These are phyloP conservation scores for Melitaea athalia DNA, from an alignment of 2,888 invertebrate genomes.

Conservation along the genomic window DNA sequence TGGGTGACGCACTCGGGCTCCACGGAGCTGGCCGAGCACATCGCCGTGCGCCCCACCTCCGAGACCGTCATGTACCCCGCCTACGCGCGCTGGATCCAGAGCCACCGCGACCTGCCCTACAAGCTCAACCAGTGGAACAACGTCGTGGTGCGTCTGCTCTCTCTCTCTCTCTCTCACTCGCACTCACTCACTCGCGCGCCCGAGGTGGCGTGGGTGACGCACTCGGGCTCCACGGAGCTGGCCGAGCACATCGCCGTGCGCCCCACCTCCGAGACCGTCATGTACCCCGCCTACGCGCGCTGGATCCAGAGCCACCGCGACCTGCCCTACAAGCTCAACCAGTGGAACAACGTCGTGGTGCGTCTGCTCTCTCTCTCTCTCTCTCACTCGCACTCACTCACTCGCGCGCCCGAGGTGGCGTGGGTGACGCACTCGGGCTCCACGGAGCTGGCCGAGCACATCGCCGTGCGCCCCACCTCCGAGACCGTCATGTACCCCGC, in stretches of 20 bases:
- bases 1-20: too few relatives aligned
- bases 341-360: constrained; percentile 99
- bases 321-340: constrained; percentile 97
- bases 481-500: constrained; percentile 99
- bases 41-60: constrained; percentile 95
- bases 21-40: too few relatives aligned
- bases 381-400: not conserved
- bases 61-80: constrained; percentile 99
- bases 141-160: constrained; percentile 90
- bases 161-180: too few relatives aligned
- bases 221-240: not conserved
- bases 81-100: constrained; percentile 99
- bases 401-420: too few relatives aligned
- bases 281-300: constrained; percentile 99
- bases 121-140: constrained; percentile 99
- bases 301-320: constrained; percentile 99
- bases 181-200: too few relatives aligned
- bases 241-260: constrained; percentile 84
- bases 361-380: too few relatives aligned
- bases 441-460: too few relatives aligned
- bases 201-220: too few relatives aligned
- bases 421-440: too few relatives aligned
- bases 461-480: constrained; percentile 95
- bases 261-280: constrained; percentile 99
- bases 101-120: constrained; percentile 97